A percentile compares a stretch with the other conserved stretches of the same genome.
These are phyloP conservation scores for Eupithecia dodoneata DNA, from an alignment of 2,888 invertebrate genomes.

Conservation along the genomic window DNA sequence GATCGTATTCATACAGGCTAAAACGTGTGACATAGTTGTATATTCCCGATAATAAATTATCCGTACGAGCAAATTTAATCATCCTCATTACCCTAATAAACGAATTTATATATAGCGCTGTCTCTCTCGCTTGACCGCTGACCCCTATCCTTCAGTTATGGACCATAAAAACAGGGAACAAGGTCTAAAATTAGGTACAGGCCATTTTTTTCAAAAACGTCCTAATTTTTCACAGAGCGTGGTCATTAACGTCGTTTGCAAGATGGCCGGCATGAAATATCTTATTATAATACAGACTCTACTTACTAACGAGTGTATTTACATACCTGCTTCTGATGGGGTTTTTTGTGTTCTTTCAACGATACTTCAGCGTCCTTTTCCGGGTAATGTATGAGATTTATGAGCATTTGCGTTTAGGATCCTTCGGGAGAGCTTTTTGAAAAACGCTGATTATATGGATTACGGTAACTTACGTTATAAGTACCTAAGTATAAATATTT, in stretches of 20 bases:
- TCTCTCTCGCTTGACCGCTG: slow-evolving; percentile 28
- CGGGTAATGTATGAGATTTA: slow-evolving; percentile 22
- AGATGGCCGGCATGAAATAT: slow-evolving; percentile 67
- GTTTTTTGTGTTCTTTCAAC: slow-evolving; percentile 29
- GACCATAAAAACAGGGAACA: slow-evolving; percentile 38
- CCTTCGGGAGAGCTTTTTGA: neutral
- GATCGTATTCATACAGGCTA: neutral
- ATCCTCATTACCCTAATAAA: slow-evolving; percentile 34
- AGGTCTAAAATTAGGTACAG: slow-evolving; percentile 37
- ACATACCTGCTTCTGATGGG: slow-evolving; percentile 37
- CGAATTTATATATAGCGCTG: slow-evolving; percentile 29
- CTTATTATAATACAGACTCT: slow-evolving; percentile 67
- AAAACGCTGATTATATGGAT: neutral
- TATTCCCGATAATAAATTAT: neutral
- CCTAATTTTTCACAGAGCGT: slow-evolving; percentile 58
- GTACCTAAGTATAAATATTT: neutral
- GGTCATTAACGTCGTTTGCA: slow-evolving; percentile 71
- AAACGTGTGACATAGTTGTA: neutral
- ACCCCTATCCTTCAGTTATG: slow-evolving; percentile 34
- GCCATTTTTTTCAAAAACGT: slow-evolving; percentile 36
- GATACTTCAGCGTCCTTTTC: slow-evolving; percentile 18
- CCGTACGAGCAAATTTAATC: slow-evolving; percentile 16
- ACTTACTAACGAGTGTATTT: slow-evolving; percentile 47
- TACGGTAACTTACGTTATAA: neutral
- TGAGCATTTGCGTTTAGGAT: slow-evolving; percentile 8